A percentile compares a stretch with the other conserved stretches of the same genome.
phyloP scores from a whole-genome alignment of 2,888 invertebrate genomes.

The Lithophane semibrunnea region DNA sequence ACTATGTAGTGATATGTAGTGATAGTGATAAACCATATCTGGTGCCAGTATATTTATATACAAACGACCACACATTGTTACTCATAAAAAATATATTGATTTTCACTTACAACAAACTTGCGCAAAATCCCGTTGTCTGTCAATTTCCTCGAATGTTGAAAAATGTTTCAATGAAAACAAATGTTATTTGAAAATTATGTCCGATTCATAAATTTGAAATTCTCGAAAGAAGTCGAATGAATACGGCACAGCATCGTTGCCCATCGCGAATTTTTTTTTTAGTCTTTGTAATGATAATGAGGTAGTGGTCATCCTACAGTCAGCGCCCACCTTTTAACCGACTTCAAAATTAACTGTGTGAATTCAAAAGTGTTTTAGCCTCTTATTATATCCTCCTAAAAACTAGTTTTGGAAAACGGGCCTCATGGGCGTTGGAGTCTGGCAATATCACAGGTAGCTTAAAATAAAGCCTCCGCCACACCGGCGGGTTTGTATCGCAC shows the following conservation, averaged over 20 bases:
- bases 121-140: conserved; percentile 19
- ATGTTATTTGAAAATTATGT: conserved; percentile 20
- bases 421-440: neutral
- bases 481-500: too few species aligned
- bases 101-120: conserved; percentile 27
- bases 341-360: neutral
- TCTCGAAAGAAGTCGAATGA: too few species aligned
- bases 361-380: neutral
- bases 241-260: neutral
- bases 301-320: neutral
- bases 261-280: neutral
- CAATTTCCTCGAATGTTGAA: conserved; percentile 13
- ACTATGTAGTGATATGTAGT: too few species aligned
- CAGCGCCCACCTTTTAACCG: too few species aligned
- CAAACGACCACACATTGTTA: conserved; percentile 2
- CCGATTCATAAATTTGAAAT: conserved; percentile 3
- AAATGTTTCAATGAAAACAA: conserved; percentile 28
- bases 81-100: conserved; percentile 36
- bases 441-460: neutral
- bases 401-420: neutral
- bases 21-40: neutral
- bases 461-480: too few species aligned
- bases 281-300: neutral
- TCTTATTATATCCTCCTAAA: neutral
- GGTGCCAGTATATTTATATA: neutral